Conservation (phyloP, 2,797 vertebrate genomes). For the Bucorvus abyssinicus region DNA sequence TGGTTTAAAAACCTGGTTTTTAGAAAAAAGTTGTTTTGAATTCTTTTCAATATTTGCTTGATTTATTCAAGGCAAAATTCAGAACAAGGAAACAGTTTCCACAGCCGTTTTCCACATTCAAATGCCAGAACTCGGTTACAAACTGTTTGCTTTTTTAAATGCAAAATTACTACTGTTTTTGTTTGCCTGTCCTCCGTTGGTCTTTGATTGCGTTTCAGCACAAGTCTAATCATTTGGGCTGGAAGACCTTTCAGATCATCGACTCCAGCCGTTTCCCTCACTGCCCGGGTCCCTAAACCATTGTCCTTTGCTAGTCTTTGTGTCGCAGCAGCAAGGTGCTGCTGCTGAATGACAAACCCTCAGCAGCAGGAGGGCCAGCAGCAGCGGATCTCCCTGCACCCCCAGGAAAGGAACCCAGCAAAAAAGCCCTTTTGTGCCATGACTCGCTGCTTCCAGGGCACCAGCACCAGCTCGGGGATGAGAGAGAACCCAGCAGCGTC, state of each 20-base stretch:
- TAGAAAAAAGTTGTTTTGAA: not conserved
- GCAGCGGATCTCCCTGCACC: fast-evolving
- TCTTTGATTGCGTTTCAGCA: not conserved
- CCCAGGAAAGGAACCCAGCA: not conserved
- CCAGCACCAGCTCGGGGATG: not conserved
- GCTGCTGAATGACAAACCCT: not conserved
- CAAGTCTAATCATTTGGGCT: not conserved
- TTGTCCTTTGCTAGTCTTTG: no score
- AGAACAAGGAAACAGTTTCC: not conserved
- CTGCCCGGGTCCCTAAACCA: no score
- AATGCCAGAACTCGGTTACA: not conserved
- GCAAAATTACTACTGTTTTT: not conserved
- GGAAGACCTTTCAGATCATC: no score
- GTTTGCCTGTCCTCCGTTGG: not conserved
- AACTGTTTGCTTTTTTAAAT: not conserved
- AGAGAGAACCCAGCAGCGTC: not conserved
- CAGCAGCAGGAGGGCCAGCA: not conserved
- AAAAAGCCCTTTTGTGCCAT: not conserved
- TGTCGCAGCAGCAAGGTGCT: not conserved
- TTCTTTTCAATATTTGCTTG: not conserved
- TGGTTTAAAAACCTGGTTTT: not conserved
- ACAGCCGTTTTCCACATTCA: not conserved
- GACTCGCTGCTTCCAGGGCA: not conserved
- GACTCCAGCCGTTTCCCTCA: no score
- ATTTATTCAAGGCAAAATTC: not conserved